phyloP scores from a whole-genome alignment of 2,113 vertebrate species.

The Cephalopholis sonnerati region DNA sequence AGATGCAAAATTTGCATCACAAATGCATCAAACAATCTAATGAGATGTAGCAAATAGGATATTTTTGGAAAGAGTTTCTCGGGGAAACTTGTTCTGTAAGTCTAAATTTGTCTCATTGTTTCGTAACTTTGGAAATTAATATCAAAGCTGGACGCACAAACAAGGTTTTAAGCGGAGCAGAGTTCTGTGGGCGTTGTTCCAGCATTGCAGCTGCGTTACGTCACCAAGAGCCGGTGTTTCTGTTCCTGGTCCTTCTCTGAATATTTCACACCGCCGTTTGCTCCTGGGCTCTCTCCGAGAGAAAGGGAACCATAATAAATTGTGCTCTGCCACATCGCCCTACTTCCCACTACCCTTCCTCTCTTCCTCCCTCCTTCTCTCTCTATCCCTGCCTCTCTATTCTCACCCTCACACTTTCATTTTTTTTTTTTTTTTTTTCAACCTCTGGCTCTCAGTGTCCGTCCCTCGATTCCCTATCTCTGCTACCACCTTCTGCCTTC shows the following conservation, averaged over 20 bases:
- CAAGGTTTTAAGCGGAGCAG: conserved; percentile 20
- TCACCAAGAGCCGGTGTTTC: conserved; percentile 66
- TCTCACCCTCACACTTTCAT: conserved; percentile 45
- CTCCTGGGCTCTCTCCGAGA: conserved; percentile 61
- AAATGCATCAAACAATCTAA: conserved; percentile 57
- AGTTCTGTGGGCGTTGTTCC: conserved; percentile 59
- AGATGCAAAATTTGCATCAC: conserved; percentile 60
- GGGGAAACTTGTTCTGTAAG: conserved; percentile 22
- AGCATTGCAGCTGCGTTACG: conserved; percentile 76
- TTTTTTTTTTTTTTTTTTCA: conserved; percentile 33
- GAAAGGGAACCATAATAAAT: conserved; percentile 72
- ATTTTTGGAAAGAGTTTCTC: conserved; percentile 60
- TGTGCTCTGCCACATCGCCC: conserved; percentile 59
- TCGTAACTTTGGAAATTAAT: conserved; percentile 48
- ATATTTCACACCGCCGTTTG: conserved; percentile 75
- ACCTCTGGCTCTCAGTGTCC: conserved; percentile 36
- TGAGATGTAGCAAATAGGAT: conserved; percentile 43
- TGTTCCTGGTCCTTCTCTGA: conserved; percentile 72
- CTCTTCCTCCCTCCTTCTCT: conserved; percentile 20
- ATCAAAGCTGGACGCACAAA: conserved; percentile 57
- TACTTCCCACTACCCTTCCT: conserved; percentile 35
- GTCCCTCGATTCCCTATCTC: conserved; percentile 41
- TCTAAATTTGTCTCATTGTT: conserved; percentile 57
- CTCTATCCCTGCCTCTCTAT: conserved; percentile 28
- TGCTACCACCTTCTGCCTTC: conserved; percentile 19